A percentile compares a stretch with the other conserved stretches of the same genome.
These are phyloP conservation scores for Nymphalis urticae DNA, from an alignment of 2,888 invertebrate species.

Conservation along the genomic window DNA sequence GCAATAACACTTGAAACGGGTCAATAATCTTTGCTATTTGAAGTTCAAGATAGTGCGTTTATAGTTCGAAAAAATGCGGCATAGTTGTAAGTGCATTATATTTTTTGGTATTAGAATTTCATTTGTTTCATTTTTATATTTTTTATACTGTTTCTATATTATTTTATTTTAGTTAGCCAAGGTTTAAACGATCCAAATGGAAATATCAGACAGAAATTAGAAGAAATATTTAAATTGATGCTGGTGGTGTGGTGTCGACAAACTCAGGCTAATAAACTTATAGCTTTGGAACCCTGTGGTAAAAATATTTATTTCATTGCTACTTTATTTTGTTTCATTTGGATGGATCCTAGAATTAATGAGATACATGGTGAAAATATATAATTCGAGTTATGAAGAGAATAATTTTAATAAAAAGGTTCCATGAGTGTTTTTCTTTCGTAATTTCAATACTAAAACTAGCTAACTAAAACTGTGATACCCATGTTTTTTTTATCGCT, in stretches of 20 bases:
- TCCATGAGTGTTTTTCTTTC: too few relatives aligned
- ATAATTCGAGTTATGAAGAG: too few relatives aligned
- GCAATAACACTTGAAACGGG: slow-evolving; percentile 9
- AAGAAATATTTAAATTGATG: slow-evolving; percentile 91
- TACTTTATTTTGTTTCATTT: neutral
- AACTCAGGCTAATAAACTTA: slow-evolving; percentile 85
- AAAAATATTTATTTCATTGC: slow-evolving; percentile 43
- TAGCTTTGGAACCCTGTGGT: slow-evolving; percentile 83
- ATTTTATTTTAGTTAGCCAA: slow-evolving; percentile 65
- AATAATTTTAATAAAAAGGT: too few relatives aligned
- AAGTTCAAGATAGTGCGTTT: slow-evolving; percentile 30
- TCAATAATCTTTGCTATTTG: slow-evolving; percentile 4
- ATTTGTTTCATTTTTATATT: slow-evolving; percentile 27
- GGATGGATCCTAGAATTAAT: neutral
- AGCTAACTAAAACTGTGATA: too few relatives aligned
- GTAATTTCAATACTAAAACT: too few relatives aligned
- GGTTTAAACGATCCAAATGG: slow-evolving; percentile 63
- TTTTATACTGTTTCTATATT: slow-evolving; percentile 25
- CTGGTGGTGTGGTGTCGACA: slow-evolving; percentile 91
- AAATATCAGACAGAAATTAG: slow-evolving; percentile 82
- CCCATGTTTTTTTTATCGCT: too few relatives aligned
- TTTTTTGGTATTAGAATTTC: slow-evolving; percentile 56
- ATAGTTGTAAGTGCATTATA: slow-evolving; percentile 64
- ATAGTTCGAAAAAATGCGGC: slow-evolving; percentile 55
- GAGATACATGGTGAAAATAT: neutral